Evolutionary conservation across 2,113 vertebrate genomes (phyloP), one percentile per base, ranked within the genome.

Genomic region (Sciurus niger): DNA sequence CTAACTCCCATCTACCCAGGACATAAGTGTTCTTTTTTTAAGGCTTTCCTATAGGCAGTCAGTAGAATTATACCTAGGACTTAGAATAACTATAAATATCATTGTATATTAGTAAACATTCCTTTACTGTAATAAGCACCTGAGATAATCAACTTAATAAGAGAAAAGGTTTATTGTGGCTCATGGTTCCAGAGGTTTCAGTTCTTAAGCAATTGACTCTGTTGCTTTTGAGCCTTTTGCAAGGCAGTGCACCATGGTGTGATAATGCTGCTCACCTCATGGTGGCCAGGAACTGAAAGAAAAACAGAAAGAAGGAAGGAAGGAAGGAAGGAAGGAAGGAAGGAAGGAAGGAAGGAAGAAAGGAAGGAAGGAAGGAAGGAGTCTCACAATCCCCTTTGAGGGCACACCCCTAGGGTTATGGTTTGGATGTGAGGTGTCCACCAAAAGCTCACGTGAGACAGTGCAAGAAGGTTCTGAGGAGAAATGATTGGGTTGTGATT

Each of bases 21-120:
- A 78, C 22, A 92, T 2, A 68, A 9, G 18, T 78, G 76, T 25
- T 48, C 4, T 68, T 30, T 92, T 97, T 46, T 93, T 83, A 92
- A 4, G 8, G 30, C 65, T 55, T n/a, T 55, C 79, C 82, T 43
- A 1, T 0, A 82, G 11, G 0, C 0, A 14, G 17, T 72, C 80
- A 37, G 37, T 91, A 63, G 37, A 89, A 79, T 87, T 73, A 76
- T 74, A 82, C 9, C 4, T 25, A 72, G 34, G 67, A 0, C 3
- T 17, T 4, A 86, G n/a, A 77, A 48, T 20, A 79, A 84, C 46
- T n/a, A 88, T 24, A 79, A 95, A 91, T 1, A 7, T 17, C 83
- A 63, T 16, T 74, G 18, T 89, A 4, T 34, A 28, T 68, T n/a
- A 37, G 12, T 68, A 5, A 51, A 13, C 20, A 67, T 89, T 55